These are phyloP conservation scores for Anabacerthia variegaticeps DNA, from an alignment of 2,797 vertebrate species.

Conservation along the genomic window DNA sequence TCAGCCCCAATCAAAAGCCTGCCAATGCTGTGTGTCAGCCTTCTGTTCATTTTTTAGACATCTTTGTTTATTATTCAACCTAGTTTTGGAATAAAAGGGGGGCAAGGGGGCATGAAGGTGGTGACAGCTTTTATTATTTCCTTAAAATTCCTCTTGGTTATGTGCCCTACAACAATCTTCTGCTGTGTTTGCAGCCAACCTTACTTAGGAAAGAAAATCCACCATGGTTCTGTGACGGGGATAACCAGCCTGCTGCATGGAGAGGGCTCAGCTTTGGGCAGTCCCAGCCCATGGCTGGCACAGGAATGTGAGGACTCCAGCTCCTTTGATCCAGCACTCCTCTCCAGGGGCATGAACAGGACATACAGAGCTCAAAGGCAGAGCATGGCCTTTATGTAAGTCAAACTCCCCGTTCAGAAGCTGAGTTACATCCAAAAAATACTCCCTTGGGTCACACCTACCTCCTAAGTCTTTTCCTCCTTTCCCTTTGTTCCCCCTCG, in stretches of 20 bases:
- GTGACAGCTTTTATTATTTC: background rate
- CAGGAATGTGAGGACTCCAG: background rate
- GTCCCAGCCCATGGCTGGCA: background rate
- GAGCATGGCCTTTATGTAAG: fast-evolving
- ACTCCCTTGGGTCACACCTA: fast-evolving
- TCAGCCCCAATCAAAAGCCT: background rate
- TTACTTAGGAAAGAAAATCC: background rate
- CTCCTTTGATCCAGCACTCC: fast-evolving
- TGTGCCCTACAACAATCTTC: background rate
- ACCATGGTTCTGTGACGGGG: background rate
- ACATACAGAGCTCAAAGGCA: background rate
- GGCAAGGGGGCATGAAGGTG: fast-evolving
- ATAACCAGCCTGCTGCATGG: background rate
- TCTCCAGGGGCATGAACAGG: background rate
- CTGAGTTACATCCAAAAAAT: background rate
- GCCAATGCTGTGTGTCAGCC: background rate
- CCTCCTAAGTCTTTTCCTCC: background rate
- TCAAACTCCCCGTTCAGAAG: background rate
- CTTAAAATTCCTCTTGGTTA: background rate
- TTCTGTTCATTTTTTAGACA: background rate
- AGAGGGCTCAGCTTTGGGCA: background rate
- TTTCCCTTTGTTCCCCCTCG: background rate
- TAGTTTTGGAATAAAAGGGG: background rate
- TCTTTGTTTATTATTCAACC: background rate
- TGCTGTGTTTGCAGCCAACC: background rate